These are phyloP conservation scores for Lophius piscatorius DNA, from an alignment of 2,113 vertebrate species.

Conservation along the genomic window DNA sequence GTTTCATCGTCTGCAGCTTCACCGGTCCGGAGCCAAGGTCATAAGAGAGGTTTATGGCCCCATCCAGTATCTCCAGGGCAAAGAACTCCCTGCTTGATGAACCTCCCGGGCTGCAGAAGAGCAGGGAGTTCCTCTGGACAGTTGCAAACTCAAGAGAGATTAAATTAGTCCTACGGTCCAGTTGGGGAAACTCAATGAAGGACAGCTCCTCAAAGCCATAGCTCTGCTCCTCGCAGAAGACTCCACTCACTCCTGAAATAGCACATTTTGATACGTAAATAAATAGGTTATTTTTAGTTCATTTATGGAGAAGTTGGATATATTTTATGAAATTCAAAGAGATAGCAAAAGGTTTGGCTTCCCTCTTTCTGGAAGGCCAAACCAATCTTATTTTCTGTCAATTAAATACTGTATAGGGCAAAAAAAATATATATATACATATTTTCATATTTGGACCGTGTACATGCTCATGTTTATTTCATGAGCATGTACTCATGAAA, in stretches of 20 bases:
- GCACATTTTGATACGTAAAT: background rate
- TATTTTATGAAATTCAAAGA: background rate
- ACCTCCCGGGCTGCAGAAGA: slow-evolving; percentile 75
- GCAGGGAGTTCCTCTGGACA: slow-evolving; percentile 69
- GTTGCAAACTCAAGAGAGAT: slow-evolving; percentile 82
- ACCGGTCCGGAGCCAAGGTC: slow-evolving; percentile 79
- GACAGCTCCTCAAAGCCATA: slow-evolving; percentile 82
- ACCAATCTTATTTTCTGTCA: too few species aligned
- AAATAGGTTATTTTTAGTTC: background rate
- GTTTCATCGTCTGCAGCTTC: slow-evolving; percentile 70
- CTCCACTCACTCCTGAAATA: slow-evolving; percentile 71
- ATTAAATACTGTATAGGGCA: too few species aligned
- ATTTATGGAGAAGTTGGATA: background rate
- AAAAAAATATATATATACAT: too few species aligned
- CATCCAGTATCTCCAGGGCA: slow-evolving; percentile 76
- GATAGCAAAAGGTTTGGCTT: too few species aligned
- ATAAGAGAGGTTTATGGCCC: slow-evolving; percentile 70
- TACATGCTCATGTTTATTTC: too few species aligned
- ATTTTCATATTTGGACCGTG: too few species aligned
- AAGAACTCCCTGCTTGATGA: slow-evolving; percentile 73
- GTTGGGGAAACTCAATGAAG: slow-evolving; percentile 78
- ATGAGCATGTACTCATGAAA: too few species aligned
- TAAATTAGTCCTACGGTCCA: slow-evolving; percentile 79
- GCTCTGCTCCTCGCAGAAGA: slow-evolving; percentile 74
- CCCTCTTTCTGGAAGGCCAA: too few species aligned